A percentile compares a stretch with the other conserved stretches of the same genome.
Evolutionary conservation across 1,140 invertebrate species (phyloP).

Genomic region (Ridgeia piscesae): DNA sequence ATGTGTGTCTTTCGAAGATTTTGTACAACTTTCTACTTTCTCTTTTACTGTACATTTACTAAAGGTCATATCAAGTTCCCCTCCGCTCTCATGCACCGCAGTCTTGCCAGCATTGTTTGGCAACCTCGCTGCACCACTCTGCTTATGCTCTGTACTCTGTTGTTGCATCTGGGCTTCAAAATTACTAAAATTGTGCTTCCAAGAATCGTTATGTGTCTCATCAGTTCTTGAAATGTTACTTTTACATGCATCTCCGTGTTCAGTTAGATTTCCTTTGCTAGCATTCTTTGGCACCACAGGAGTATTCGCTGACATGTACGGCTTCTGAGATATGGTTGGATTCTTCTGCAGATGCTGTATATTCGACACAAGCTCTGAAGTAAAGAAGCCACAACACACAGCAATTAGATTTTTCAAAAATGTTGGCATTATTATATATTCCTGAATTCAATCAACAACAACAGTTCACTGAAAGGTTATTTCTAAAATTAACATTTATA

Average conservation of each 20-base stretch:
- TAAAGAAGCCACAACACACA: neutral
- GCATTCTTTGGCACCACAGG: neutral
- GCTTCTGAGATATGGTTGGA: neutral
- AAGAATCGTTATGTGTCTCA: neutral
- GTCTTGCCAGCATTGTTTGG: neutral
- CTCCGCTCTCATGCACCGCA: neutral
- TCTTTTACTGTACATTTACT: neutral
- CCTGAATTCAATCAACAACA: no score
- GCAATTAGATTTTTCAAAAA: neutral
- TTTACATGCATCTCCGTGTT: neutral
- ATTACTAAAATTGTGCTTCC: neutral
- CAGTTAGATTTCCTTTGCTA: neutral
- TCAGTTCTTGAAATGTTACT: neutral
- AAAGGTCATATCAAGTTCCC: neutral
- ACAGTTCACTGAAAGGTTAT: no score
- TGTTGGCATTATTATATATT: no score
- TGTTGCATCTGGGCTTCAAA: neutral
- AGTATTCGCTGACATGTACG: neutral
- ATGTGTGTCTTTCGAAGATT: neutral
- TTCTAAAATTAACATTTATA: no score
- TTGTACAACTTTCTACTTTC: neutral
- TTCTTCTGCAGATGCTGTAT: neutral
- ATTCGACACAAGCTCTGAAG: neutral
- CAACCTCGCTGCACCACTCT: neutral
- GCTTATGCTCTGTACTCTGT: neutral